Evolutionary conservation across 2,797 vertebrate genomes (phyloP).

Genomic region (Hypotaenidia okinawae): DNA sequence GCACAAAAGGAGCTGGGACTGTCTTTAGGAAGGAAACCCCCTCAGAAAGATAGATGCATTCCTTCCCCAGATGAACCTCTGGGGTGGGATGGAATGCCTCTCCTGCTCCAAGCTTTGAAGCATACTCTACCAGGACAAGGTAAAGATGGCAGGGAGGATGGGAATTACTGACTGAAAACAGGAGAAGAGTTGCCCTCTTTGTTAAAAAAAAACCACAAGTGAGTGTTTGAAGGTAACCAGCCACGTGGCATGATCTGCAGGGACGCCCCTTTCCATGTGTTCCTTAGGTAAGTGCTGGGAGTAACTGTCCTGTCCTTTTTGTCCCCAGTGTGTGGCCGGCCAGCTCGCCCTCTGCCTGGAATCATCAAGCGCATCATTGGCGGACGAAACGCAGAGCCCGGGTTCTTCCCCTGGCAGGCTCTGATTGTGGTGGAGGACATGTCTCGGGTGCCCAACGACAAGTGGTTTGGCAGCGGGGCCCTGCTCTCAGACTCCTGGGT

Average conservation of each 20-base stretch:
- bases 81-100: background rate
- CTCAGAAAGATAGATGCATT: background rate
- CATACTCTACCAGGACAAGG: background rate
- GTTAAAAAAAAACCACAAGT: background rate
- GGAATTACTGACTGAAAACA: background rate
- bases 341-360: slow-evolving; percentile 78
- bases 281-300: background rate
- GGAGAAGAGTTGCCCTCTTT: background rate
- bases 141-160: background rate
- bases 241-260: slow-evolving; percentile 56
- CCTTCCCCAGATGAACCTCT: background rate
- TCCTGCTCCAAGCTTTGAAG: background rate
- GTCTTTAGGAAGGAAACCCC: background rate
- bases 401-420: slow-evolving; percentile 95
- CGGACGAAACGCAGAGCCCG: slow-evolving; percentile 83
- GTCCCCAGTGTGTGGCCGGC: slow-evolving; percentile 86
- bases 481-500: slow-evolving; percentile 91
- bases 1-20: background rate
- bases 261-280: background rate
- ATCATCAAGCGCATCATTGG: slow-evolving; percentile 93
- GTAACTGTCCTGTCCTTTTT: slow-evolving; percentile 32
- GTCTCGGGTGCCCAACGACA: slow-evolving; percentile 89
- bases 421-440: slow-evolving; percentile 91
- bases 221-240: background rate
- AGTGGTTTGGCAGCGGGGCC: slow-evolving; percentile 94